Conservation (phyloP, 1,140 invertebrate genomes). For the Ostrea denselamellosa region DNA sequence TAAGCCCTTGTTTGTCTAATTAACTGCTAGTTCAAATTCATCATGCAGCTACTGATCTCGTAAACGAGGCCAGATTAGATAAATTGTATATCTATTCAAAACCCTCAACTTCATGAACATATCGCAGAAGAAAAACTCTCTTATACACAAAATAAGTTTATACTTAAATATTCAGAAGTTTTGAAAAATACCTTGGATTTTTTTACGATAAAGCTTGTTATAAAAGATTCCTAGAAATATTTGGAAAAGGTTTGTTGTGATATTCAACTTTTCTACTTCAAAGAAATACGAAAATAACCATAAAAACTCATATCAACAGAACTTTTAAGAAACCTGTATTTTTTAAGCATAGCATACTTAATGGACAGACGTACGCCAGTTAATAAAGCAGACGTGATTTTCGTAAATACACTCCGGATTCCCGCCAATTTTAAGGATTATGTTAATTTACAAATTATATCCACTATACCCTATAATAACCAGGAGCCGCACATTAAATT, state of each 20-base stretch:
- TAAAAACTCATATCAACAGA: neutral
- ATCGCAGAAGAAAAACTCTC: neutral
- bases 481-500: conserved; percentile 28
- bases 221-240: neutral
- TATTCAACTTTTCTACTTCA: neutral
- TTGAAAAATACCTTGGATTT: neutral
- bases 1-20: conserved; percentile 28
- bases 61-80: neutral
- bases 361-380: neutral
- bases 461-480: conserved; percentile 21
- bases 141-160: neutral
- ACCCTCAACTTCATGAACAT: neutral
- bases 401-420: conserved; percentile 6
- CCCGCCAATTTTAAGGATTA: conserved; percentile 39
- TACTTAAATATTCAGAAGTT: neutral
- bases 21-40: conserved; percentile 33
- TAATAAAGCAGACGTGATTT: conserved; percentile 22
- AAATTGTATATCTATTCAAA: neutral
- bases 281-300: neutral
- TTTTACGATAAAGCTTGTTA: neutral
- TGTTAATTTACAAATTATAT: conserved; percentile 39
- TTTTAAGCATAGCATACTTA: neutral
- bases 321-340: neutral
- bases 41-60: neutral
- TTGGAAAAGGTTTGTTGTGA: neutral